These are phyloP conservation scores for Aphidius ervi DNA, from an alignment of 1,140 invertebrate species.

Conservation along the genomic window DNA sequence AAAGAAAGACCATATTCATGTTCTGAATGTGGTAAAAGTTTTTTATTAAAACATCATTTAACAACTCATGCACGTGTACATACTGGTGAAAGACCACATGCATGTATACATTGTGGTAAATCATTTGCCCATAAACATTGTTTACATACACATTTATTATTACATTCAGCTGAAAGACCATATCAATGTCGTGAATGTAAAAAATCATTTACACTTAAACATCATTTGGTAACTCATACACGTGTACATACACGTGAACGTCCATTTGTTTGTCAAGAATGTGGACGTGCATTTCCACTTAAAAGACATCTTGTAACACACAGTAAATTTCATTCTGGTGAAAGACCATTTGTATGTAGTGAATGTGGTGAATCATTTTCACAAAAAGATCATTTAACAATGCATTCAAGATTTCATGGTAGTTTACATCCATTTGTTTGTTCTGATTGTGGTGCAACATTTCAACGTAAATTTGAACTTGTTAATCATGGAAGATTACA, in stretches of 20 bases:
- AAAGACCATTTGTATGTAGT: constrained; percentile 80
- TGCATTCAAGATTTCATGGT: constrained; percentile 79
- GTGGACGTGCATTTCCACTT: constrained; percentile 74
- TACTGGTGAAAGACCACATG: constrained; percentile 76
- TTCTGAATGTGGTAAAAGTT: constrained; percentile 77
- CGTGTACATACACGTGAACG: constrained; percentile 69
- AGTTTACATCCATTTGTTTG: constrained; percentile 77
- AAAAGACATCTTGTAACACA: constrained; percentile 80
- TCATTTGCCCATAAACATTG: constrained; percentile 82
- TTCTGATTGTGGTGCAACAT: constrained; percentile 76
- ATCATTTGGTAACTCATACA: constrained; percentile 74
- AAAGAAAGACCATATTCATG: constrained; percentile 78
- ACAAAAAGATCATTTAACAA: constrained; percentile 72
- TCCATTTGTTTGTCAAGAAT: constrained; percentile 76
- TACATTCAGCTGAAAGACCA: constrained; percentile 76
- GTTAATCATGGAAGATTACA: constrained; percentile 78
- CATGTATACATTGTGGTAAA: constrained; percentile 80
- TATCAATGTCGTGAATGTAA: constrained; percentile 81
- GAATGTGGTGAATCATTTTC: constrained; percentile 86
- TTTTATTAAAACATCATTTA: constrained; percentile 76
- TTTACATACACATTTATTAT: constrained; percentile 73
- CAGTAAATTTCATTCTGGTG: constrained; percentile 82
- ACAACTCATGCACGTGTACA: constrained; percentile 75
- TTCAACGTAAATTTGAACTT: constrained; percentile 78
- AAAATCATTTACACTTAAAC: constrained; percentile 80